Percentiles rank a stretch among this genome's conserved stretches.
Conservation (phyloP, 2,888 invertebrate genomes). For the Philonicus albiceps region DNA sequence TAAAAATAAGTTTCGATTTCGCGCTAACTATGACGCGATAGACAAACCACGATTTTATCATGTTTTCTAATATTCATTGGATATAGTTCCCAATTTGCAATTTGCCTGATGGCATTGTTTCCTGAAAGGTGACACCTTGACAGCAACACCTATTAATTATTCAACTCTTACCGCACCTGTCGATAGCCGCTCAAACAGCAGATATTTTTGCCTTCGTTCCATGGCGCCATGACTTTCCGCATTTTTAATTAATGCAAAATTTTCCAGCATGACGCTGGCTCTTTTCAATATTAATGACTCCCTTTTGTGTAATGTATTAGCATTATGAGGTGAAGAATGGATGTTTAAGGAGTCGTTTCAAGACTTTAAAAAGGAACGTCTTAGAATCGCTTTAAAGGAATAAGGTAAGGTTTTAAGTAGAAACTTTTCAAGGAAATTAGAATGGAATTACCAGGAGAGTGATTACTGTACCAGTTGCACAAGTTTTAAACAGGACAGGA, state of each 20-base stretch:
- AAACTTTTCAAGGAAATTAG: neutral
- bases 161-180: neutral
- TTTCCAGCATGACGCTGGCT: neutral
- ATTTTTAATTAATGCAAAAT: neutral
- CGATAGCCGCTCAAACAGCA: neutral
- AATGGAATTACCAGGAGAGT: neutral
- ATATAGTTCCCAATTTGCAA: neutral
- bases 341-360: neutral
- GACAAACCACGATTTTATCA: neutral
- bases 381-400: neutral
- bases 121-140: neutral
- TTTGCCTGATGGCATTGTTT: neutral
- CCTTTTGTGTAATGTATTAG: neutral
- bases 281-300: neutral
- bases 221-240: neutral
- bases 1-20: neutral
- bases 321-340: neutral
- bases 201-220: neutral
- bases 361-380: neutral
- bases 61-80: neutral
- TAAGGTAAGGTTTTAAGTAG: neutral
- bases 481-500: neutral
- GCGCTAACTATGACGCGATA: neutral
- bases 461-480: neutral
- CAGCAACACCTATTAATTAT: neutral